A percentile compares a stretch with the other conserved stretches of the same genome.
These are phyloP conservation scores for Saturnia pavonia DNA, from an alignment of 2,888 invertebrate genomes.

Conservation along the genomic window DNA sequence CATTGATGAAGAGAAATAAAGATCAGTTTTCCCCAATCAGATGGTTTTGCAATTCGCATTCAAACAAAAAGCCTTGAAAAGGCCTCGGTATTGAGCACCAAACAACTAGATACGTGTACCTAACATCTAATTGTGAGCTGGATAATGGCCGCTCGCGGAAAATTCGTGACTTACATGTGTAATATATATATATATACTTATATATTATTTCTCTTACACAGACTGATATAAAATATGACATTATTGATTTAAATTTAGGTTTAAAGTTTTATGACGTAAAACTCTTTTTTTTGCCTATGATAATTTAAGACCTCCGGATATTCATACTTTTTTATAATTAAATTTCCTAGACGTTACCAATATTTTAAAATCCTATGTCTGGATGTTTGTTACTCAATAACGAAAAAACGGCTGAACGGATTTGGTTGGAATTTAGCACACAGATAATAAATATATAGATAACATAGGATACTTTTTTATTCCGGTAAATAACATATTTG, in stretches of 20 bases:
- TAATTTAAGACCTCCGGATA: no score
- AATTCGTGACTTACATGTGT: not conserved
- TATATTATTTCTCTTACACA: no score
- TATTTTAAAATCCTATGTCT: no score
- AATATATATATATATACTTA: not conserved
- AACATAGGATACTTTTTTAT: no score
- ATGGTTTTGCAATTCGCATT: conserved; percentile 4
- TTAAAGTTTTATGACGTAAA: no score
- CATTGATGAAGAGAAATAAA: not conserved
- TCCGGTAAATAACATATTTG: no score
- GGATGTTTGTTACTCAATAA: no score
- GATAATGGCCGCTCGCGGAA: not conserved
- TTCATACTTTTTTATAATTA: no score
- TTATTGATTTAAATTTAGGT: not conserved
- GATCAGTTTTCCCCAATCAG: not conserved
- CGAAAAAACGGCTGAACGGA: no score
- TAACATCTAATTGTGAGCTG: not conserved
- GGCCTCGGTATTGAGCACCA: not conserved
- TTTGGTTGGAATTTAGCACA: no score
- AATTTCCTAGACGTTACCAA: no score
- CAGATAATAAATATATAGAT: no score
- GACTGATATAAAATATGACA: not conserved
- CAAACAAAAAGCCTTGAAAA: not conserved
- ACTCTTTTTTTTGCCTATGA: not conserved
- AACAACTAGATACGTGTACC: not conserved